Evolutionary conservation across 2,888 invertebrate genomes (phyloP).

Genomic region (Drosophila bunnanda): DNA sequence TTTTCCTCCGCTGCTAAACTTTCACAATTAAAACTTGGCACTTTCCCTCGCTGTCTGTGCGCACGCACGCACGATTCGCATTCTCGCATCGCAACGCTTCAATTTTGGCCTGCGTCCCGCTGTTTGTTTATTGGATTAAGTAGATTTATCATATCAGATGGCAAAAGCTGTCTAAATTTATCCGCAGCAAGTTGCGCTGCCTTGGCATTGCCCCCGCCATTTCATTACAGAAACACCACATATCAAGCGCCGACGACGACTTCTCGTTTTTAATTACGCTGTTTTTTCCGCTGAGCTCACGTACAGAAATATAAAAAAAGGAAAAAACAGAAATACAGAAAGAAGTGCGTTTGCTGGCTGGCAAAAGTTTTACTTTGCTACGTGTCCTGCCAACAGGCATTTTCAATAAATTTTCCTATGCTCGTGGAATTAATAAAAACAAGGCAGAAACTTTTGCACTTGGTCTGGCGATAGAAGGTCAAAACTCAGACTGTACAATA

Average conservation of each 20-base stretch:
- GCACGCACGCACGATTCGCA: constrained; percentile 36
- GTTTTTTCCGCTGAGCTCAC: constrained; percentile 66
- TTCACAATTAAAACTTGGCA: constrained; percentile 77
- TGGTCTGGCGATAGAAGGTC: constrained; percentile 61
- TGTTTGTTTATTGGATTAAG: constrained; percentile 71
- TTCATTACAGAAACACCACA: constrained; percentile 31
- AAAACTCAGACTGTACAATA: constrained; percentile 17
- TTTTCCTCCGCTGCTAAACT: constrained; percentile 55
- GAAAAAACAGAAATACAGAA: constrained; percentile 18
- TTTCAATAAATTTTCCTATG: constrained; percentile 64
- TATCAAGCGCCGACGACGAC: constrained; percentile 49
- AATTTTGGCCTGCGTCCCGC: constrained; percentile 55
- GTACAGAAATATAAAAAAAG: constrained; percentile 46
- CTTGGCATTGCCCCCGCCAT: constrained; percentile 12
- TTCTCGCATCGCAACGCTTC: constrained; percentile 56
- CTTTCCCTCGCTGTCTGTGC: constrained; percentile 50
- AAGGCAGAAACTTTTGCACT: constrained; percentile 55
- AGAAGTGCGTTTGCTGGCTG: constrained; percentile 40
- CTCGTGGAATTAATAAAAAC: constrained; percentile 73
- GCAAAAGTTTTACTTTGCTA: constrained; percentile 56
- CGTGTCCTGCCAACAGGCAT: constrained; percentile 73
- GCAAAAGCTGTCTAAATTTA: constrained; percentile 54
- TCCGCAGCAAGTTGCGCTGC: constrained; percentile 29
- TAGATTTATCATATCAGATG: constrained; percentile 75
- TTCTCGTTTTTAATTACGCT: constrained; percentile 76